Base-by-base conservation (phyloP, 2,797 vertebrate species). In the Acrossocheilus wenchowensis region DNA sequence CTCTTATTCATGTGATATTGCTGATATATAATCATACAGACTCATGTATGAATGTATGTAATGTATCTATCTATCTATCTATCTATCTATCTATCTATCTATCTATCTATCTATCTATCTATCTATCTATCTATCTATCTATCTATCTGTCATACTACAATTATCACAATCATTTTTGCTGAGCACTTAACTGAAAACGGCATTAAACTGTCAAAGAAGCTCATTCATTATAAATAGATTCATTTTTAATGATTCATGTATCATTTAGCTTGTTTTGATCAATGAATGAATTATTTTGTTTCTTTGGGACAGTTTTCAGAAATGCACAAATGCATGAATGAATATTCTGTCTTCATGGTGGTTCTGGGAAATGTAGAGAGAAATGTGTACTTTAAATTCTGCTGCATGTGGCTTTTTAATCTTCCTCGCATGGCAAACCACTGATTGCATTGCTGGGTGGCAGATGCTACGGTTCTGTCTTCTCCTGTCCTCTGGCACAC, bases 361-460 rank as follows among this genome's bases (percentile, higher is more conserved):
- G 17, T 36, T 75, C 14, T 48, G 21, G 57, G 54, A 64, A 39
- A 75, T 11, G 43, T 43, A 41, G 11, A 82, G 19, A 43, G 17
- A n/a, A 45, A 41, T 34, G n/a, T 6, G 43, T 62, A 43, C 60
- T 79, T 79, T 23, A 77, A 19, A 45, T 50, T 15, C 5, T 7
- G 11, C 30, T 82, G 39, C 52, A 43, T 82, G 62, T 82, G 43
- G 41, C 45, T 80, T 41, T 78, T 73, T 82, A 43, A 73, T 88
- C 60, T 64, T 64, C 43, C 41, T 83, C 30, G 30, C 57, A 39
- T 83, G 72, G 60, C 4, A 10, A 66, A 66, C 43, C 21, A 12
- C 57, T 62, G 78, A 81, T 89, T 71, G 86, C 64, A 54, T 43
- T 82, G 74, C 74, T 82, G 64, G 57, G 52, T 52, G 52, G 84